phyloP scores from a whole-genome alignment of 2,797 vertebrate genomes.

The Ctenopoma kingsleyae region DNA sequence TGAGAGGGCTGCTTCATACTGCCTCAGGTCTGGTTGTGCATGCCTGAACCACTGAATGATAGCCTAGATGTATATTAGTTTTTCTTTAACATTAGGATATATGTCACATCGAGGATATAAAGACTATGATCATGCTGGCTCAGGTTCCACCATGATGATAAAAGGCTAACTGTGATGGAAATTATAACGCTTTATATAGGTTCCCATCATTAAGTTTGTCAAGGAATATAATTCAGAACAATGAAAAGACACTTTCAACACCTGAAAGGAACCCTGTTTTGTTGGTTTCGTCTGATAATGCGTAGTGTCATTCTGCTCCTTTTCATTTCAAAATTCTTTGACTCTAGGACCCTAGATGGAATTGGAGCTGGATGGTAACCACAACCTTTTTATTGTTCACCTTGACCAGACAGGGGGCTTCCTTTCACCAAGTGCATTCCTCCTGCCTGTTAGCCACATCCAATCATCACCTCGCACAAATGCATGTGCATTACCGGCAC shows the following conservation, averaged over 20 bases:
- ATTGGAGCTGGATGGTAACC: slow-evolving; percentile 28
- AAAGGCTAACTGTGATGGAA: slow-evolving; percentile 1
- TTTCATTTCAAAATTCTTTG: slow-evolving; percentile 27
- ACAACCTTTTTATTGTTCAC: slow-evolving; percentile 60
- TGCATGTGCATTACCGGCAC: slow-evolving; percentile 46
- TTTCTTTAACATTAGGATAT: background rate
- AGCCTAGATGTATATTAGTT: background rate
- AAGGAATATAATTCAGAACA: slow-evolving; percentile 21
- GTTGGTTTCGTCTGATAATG: slow-evolving; percentile 7
- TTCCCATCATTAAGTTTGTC: slow-evolving; percentile 8
- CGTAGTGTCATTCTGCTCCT: background rate
- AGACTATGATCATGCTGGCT: slow-evolving; percentile 6
- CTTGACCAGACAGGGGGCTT: slow-evolving; percentile 47
- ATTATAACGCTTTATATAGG: background rate
- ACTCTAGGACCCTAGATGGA: slow-evolving; percentile 9
- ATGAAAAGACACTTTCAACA: slow-evolving; percentile 24
- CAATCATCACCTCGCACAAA: slow-evolving; percentile 62
- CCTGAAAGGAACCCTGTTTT: slow-evolving; percentile 12
- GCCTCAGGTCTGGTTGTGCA: slow-evolving; percentile 48
- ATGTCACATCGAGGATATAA: slow-evolving; percentile 10
- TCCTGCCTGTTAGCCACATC: slow-evolving; percentile 55
- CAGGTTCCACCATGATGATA: background rate
- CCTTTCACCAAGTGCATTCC: slow-evolving; percentile 60
- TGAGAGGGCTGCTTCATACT: slow-evolving; percentile 46
- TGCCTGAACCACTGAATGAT: slow-evolving; percentile 19